A percentile compares a stretch with the other conserved stretches of the same genome.
Evolutionary conservation across 1,140 invertebrate genomes (phyloP).

Genomic region (Heliothis virescens): DNA sequence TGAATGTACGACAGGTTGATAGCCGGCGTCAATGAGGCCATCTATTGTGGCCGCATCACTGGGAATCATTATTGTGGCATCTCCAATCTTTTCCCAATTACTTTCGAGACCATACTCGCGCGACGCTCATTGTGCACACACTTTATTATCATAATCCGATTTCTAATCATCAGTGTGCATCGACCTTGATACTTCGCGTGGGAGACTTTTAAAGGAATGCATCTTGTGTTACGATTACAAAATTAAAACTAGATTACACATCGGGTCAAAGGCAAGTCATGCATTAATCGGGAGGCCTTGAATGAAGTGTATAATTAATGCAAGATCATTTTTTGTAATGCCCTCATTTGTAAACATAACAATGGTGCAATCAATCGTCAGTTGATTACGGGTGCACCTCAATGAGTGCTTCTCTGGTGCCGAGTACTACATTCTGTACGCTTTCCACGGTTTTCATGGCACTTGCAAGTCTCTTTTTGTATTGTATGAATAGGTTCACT

Average conservation of each 20-base stretch:
- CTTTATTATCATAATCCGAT: slow-evolving; percentile 49
- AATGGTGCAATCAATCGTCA: slow-evolving; percentile 45
- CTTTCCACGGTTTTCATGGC: slow-evolving; percentile 48
- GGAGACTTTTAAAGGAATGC: slow-evolving; percentile 38
- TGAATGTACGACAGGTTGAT: slow-evolving; percentile 50
- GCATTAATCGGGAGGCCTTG: slow-evolving; percentile 44
- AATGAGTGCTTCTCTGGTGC: slow-evolving; percentile 25
- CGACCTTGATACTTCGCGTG: slow-evolving; percentile 53
- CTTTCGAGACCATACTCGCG: slow-evolving; percentile 38
- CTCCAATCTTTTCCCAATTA: slow-evolving; percentile 56
- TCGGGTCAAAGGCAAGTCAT: slow-evolving; percentile 47
- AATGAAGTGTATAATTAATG: slow-evolving; percentile 48
- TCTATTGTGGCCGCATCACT: slow-evolving; percentile 52
- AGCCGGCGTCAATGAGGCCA: slow-evolving; percentile 49
- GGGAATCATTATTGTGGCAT: slow-evolving; percentile 50
- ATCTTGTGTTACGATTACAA: slow-evolving; percentile 46
- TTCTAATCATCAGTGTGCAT: slow-evolving; percentile 47
- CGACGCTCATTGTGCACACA: slow-evolving; percentile 30
- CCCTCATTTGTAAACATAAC: slow-evolving; percentile 45
- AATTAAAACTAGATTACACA: slow-evolving; percentile 50
- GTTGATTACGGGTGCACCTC: slow-evolving; percentile 25
- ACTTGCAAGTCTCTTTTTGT: slow-evolving; percentile 37
- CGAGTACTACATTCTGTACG: slow-evolving; percentile 26
- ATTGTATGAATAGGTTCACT: slow-evolving; percentile 48
- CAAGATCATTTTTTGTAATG: slow-evolving; percentile 42